phyloP scores from a whole-genome alignment of 2,113 vertebrate species.

The Rhipidura dahli region DNA sequence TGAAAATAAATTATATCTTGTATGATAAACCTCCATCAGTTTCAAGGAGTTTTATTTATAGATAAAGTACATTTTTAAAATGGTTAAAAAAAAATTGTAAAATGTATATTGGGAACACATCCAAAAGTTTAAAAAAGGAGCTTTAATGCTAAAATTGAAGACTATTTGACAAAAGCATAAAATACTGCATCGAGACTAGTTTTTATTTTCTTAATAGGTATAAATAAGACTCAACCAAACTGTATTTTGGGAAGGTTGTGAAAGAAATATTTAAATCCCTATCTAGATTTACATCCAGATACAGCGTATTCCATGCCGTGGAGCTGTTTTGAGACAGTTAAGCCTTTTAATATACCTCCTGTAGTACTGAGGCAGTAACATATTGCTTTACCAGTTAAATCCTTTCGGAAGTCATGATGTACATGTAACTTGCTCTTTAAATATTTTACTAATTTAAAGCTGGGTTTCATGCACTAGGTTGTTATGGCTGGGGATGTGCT shows the following conservation, averaged over 20 bases:
- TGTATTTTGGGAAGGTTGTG: slow-evolving; percentile 37
- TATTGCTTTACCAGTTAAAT: slow-evolving; percentile 34
- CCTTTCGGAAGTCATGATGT: slow-evolving; percentile 22
- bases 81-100: slow-evolving; percentile 53
- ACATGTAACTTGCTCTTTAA: slow-evolving; percentile 1
- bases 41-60: slow-evolving; percentile 60
- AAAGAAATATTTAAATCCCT: slow-evolving; percentile 42
- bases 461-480: neutral
- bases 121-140: slow-evolving; percentile 61
- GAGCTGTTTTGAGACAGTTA: slow-evolving; percentile 41
- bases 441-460: slow-evolving; percentile 50
- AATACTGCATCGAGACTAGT: neutral
- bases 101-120: slow-evolving; percentile 43
- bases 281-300: slow-evolving; percentile 21
- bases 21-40: slow-evolving; percentile 36
- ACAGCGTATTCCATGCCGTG: neutral
- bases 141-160: slow-evolving; percentile 58
- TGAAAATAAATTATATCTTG: slow-evolving; percentile 31
- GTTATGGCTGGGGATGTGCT: slow-evolving; percentile 35
- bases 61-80: slow-evolving; percentile 61
- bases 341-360: slow-evolving; percentile 40
- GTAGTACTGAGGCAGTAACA: slow-evolving; percentile 38
- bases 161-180: slow-evolving; percentile 46
- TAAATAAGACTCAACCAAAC: slow-evolving; percentile 49
- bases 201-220: slow-evolving; percentile 65